phyloP scores from a whole-genome alignment of 2,113 vertebrate genomes.

The Benitochromis conjunctus region DNA sequence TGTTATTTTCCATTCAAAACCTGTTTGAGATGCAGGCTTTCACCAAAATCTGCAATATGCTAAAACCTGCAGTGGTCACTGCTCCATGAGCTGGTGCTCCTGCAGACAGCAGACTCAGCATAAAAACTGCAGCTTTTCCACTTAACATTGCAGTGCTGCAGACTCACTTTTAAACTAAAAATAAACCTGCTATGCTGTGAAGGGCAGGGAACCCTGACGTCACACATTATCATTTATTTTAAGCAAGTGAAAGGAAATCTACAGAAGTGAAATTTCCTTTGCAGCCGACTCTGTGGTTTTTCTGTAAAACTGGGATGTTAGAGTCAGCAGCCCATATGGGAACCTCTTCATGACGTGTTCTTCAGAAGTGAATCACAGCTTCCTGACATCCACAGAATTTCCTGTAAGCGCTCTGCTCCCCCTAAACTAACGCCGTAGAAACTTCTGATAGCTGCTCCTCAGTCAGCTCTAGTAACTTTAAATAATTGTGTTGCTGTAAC shows the following conservation, averaged over 20 bases:
- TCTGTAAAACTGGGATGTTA: neutral
- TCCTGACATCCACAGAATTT: neutral
- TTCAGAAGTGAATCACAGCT: neutral
- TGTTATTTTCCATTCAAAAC: neutral
- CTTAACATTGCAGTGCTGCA: neutral
- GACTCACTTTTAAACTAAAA: neutral
- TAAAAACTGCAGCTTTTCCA: neutral
- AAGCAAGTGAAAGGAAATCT: neutral
- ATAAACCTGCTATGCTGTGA: neutral
- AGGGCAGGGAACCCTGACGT: rapidly evolving
- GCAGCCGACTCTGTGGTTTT: neutral
- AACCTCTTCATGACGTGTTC: rapidly evolving
- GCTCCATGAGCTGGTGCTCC: neutral
- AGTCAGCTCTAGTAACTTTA: rapidly evolving
- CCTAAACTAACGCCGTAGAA: neutral
- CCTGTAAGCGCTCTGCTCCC: neutral
- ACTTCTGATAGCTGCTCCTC: neutral
- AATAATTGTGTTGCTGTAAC: neutral
- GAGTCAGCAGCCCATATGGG: neutral
- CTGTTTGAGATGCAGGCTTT: neutral
- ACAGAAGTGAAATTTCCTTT: neutral
- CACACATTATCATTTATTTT: neutral
- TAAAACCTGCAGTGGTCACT: neutral
- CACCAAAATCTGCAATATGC: neutral
- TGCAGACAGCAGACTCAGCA: neutral